Conservation (phyloP, 2,797 vertebrate genomes). For the Tadarida brasiliensis region DNA sequence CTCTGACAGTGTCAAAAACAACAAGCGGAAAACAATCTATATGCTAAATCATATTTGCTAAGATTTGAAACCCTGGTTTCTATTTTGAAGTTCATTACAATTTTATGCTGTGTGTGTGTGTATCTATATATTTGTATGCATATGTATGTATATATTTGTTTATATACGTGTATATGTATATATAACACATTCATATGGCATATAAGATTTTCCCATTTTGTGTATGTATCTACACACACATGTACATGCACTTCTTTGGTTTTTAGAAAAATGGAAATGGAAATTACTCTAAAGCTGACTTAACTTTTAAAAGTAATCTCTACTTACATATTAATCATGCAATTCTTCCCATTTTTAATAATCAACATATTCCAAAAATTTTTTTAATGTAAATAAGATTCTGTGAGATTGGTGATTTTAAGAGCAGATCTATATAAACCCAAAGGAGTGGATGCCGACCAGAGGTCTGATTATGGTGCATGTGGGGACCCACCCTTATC, state of each 20-base stretch:
- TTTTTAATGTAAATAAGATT: not conserved
- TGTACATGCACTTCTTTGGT: not conserved
- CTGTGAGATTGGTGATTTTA: not conserved
- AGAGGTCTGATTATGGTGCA: not conserved
- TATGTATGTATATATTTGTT: not conserved
- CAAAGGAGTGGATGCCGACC: not conserved
- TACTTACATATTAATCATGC: not conserved
- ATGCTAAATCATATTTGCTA: not conserved
- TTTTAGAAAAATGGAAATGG: not conserved
- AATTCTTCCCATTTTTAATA: not conserved
- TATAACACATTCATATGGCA: not conserved
- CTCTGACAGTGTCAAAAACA: slow-evolving; percentile 9
- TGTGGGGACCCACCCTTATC: not conserved
- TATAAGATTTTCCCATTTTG: not conserved
- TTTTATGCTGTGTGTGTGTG: not conserved
- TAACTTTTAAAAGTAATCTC: not conserved
- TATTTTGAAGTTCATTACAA: not conserved
- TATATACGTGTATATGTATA: not conserved
- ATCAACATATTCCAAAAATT: not conserved
- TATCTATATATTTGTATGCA: not conserved
- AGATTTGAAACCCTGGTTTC: not conserved
- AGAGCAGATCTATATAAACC: not conserved
- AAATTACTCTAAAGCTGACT: not conserved
- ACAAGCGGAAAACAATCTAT: not conserved
- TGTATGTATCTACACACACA: not conserved